Evolutionary conservation across 2,797 vertebrate species (phyloP).

Genomic region (Pangasius mekongensis): DNA sequence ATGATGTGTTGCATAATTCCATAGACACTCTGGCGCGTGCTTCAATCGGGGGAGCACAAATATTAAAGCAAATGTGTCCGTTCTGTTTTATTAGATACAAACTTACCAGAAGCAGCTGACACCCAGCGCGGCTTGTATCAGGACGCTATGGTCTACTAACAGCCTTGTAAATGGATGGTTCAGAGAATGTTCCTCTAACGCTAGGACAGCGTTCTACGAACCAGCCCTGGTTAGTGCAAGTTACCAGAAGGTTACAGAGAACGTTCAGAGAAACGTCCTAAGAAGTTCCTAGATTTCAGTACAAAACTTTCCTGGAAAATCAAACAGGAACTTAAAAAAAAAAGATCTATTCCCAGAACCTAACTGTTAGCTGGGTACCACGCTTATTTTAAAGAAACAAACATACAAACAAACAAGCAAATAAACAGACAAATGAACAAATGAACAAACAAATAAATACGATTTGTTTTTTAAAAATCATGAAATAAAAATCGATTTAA

Average conservation of each 20-base stretch:
- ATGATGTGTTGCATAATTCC: not conserved
- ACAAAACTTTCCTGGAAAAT: not conserved
- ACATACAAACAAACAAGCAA: not conserved
- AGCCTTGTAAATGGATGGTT: not conserved
- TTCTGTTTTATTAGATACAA: not conserved
- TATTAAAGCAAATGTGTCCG: not conserved
- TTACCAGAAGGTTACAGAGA: not conserved
- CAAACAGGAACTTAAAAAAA: not conserved
- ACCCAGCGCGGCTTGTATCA: too few species aligned
- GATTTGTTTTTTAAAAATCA: not conserved
- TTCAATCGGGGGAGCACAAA: not conserved
- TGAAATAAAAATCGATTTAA: not conserved
- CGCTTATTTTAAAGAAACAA: not conserved
- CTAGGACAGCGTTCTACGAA: not conserved
- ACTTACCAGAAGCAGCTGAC: not conserved
- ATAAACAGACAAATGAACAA: not conserved
- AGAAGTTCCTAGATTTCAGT: not conserved
- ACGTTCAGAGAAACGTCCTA: not conserved
- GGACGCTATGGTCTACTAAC: not conserved
- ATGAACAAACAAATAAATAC: not conserved
- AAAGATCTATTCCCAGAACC: not conserved
- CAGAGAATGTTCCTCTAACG: not conserved
- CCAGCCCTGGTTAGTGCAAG: not conserved
- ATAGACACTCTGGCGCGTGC: not conserved
- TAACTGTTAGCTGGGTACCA: not conserved